Evolutionary conservation across 2,113 vertebrate genomes (phyloP), one percentile per base, ranked within the genome.

Genomic region (Balaeniceps rex): DNA sequence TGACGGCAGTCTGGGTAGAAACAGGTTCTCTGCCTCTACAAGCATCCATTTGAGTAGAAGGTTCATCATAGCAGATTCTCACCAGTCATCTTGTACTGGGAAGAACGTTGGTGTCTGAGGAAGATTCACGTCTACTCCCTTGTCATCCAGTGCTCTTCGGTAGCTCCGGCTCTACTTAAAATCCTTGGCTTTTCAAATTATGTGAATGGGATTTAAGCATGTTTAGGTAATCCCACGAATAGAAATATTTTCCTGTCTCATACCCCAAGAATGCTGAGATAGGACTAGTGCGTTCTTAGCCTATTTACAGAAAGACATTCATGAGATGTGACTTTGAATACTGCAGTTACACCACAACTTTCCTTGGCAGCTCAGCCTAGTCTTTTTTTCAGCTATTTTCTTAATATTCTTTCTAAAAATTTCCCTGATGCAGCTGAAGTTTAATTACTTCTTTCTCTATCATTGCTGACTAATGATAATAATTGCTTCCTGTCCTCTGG

Each of bases 391-490:
- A 83, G 66, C 65, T 89, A 28, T 86, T 95, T 94, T 89, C 88
- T 83, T 78, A 86, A 83, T 82, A 92, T 85, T 91, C 69, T 61
- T 13, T 40, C 6, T 68, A 74, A 94, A 96, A 88, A 55, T 94
- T 96, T 95, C 89, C 96, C 95, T 93, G 93, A 94, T 83, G 92
- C 92, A 94, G 87, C 93, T 90, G 81, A 95, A 94, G 74, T 86
- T 95, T 97, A 97, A 96, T 97, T 95, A 97, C 87, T 88, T 88
- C 70, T 93, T 81, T 94, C 86, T 87, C 92, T 86, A 52, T 88
- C 92, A 88, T 80, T 94, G 96, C 97, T 98, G 96, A 97, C 93
- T 94, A 97, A 97, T 94, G 93, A 72, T 83, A 97, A 94, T 96
- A 96, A 97, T 96, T 94, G 83, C 58, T 93, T 95, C 92, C 75